Evolutionary conservation across 2,888 invertebrate genomes (phyloP).

Genomic region (Synergus japonicus): DNA sequence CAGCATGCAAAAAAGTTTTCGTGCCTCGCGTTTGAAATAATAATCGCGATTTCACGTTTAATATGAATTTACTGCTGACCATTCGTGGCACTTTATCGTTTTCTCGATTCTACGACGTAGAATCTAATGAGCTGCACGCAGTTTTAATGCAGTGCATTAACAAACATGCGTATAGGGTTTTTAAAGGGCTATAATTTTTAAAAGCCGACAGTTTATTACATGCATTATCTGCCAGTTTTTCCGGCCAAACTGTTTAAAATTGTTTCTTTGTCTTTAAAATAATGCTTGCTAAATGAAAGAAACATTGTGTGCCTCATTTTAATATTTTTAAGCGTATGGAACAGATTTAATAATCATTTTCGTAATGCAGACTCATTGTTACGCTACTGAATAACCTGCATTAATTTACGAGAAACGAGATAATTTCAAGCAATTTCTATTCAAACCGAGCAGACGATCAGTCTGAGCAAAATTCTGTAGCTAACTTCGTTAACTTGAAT

Average conservation of each 20-base stretch:
- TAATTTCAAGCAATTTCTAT: slow-evolving; percentile 51
- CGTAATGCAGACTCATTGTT: neutral
- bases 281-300: neutral
- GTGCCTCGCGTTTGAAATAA: neutral
- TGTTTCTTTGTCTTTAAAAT: neutral
- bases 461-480: slow-evolving; percentile 11
- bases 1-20: neutral
- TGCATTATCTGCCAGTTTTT: neutral
- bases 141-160: slow-evolving; percentile 16
- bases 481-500: slow-evolving; percentile 19
- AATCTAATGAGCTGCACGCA: slow-evolving; percentile 26
- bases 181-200: slow-evolving; percentile 6
- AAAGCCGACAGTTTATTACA: neutral
- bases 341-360: neutral
- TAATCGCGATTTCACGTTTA: slow-evolving; percentile 4
- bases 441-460: slow-evolving; percentile 41
- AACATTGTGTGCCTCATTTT: no score
- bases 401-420: slow-evolving; percentile 36
- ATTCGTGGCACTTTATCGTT: slow-evolving; percentile 27
- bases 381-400: neutral
- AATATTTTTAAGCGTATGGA: neutral
- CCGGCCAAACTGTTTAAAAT: neutral
- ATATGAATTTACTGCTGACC: slow-evolving; percentile 14
- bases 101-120: slow-evolving; percentile 4
- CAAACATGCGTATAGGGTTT: slow-evolving; percentile 4